These are phyloP conservation scores for Saccopteryx bilineata DNA, from an alignment of 2,113 vertebrate genomes.

Conservation along the genomic window DNA sequence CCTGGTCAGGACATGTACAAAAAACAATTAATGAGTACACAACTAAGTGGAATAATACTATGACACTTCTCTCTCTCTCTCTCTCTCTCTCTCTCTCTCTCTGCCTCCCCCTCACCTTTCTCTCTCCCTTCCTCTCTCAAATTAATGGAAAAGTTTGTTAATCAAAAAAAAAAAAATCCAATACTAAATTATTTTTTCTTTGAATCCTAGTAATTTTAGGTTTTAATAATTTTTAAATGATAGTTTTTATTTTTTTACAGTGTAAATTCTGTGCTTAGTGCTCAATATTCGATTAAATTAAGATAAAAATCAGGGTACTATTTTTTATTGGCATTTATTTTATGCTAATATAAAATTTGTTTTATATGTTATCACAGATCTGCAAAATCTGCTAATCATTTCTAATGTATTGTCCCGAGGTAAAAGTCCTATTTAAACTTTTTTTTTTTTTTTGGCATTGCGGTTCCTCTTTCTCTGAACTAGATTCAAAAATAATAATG, in stretches of 20 bases:
- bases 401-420: conserved; percentile 11
- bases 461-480: conserved; percentile 67
- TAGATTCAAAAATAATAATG: conserved; percentile 66
- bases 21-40: too few species aligned
- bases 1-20: too few species aligned
- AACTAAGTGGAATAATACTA: too few species aligned
- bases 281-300: neutral
- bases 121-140: too few species aligned
- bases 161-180: too few species aligned
- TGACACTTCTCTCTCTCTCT: too few species aligned
- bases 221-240: neutral
- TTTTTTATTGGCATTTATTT: conserved; percentile 22
- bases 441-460: conserved; percentile 42
- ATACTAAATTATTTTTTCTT: conserved; percentile 19
- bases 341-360: neutral
- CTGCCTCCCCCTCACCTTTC: too few species aligned
- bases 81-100: too few species aligned
- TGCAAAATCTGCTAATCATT: neutral
- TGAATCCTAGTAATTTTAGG: neutral
- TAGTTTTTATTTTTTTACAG: neutral
- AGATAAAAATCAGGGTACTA: conserved; percentile 12
- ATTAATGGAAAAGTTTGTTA: too few species aligned
- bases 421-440: conserved; percentile 14
- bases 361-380: neutral
- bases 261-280: neutral